Conservation (phyloP, 30 jellyfish, hydroid and myxozoan genomes). For the Aurelia sp. region DNA sequence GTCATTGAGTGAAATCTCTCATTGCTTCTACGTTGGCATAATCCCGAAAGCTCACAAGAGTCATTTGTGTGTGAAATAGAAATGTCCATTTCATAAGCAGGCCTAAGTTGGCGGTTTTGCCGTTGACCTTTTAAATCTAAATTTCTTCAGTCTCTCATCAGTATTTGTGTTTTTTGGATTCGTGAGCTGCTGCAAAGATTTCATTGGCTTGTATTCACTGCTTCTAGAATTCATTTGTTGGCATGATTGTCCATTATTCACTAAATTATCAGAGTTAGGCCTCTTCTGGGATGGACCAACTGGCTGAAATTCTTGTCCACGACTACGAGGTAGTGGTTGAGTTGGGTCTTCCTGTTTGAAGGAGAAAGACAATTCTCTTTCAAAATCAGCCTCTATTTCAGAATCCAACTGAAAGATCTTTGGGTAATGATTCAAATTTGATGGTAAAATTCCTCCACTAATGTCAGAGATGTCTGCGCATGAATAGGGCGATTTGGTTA, state of each 20-base stretch:
- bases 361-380: slow-evolving; percentile 11
- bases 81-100: too few species aligned
- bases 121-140: neutral
- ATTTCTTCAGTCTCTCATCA: slow-evolving; percentile 1
- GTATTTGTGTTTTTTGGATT: neutral
- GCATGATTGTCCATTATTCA: neutral
- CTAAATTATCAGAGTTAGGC: too few species aligned
- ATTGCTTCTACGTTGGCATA: too few species aligned
- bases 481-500: neutral
- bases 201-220: neutral
- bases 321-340: neutral
- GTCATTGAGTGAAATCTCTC: too few species aligned
- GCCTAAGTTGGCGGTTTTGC: too few species aligned
- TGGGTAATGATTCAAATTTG: slow-evolving; percentile 44
- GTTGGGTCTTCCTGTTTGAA: slow-evolving; percentile 50
- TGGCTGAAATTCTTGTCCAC: too few species aligned
- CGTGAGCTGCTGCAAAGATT: neutral
- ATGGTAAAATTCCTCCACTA: slow-evolving; percentile 15
- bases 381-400: slow-evolving; percentile 5
- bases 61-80: too few species aligned
- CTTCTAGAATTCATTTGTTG: neutral
- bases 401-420: slow-evolving; percentile 19
- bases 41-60: too few species aligned
- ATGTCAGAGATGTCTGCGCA: neutral
- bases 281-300: too few species aligned